phyloP scores from a whole-genome alignment of 64 coral and sea anemone genomes.

The Montipora efflorescens region DNA sequence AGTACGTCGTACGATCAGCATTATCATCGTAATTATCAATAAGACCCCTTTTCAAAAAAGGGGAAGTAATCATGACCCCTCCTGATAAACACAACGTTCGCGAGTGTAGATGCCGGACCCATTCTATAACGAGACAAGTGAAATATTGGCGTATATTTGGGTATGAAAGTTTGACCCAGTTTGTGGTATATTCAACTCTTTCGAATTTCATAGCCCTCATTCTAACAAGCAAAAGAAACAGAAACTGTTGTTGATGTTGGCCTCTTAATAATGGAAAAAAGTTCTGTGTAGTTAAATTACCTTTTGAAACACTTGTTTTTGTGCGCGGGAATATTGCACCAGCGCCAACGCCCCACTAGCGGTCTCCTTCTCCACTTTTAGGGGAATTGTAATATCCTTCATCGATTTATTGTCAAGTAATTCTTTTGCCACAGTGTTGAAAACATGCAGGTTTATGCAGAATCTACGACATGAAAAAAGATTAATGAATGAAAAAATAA shows the following conservation, averaged over 20 bases:
- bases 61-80: neutral
- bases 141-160: slow-evolving; percentile 1
- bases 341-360: slow-evolving; percentile 30
- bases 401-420: slow-evolving; percentile 27
- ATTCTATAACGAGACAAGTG: neutral
- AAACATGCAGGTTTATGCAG: slow-evolving; percentile 45
- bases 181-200: slow-evolving; percentile 5
- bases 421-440: slow-evolving; percentile 36
- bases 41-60: neutral
- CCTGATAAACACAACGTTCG: neutral
- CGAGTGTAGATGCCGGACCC: neutral
- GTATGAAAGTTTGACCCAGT: slow-evolving; percentile 6
- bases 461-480: slow-evolving; percentile 34
- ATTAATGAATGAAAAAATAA: slow-evolving; percentile 17
- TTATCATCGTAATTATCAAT: too few species aligned
- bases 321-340: slow-evolving; percentile 54
- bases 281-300: neutral
- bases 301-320: slow-evolving; percentile 57
- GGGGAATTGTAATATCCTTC: slow-evolving; percentile 38
- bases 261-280: neutral
- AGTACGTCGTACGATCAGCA: too few species aligned
- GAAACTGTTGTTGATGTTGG: neutral
- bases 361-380: slow-evolving; percentile 16
- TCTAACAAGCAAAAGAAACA: slow-evolving; percentile 12
- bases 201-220: slow-evolving; percentile 14